A percentile compares a stretch with the other conserved stretches of the same genome.
phyloP scores from a whole-genome alignment of 2,797 vertebrate genomes.

The Falco rusticolus region DNA sequence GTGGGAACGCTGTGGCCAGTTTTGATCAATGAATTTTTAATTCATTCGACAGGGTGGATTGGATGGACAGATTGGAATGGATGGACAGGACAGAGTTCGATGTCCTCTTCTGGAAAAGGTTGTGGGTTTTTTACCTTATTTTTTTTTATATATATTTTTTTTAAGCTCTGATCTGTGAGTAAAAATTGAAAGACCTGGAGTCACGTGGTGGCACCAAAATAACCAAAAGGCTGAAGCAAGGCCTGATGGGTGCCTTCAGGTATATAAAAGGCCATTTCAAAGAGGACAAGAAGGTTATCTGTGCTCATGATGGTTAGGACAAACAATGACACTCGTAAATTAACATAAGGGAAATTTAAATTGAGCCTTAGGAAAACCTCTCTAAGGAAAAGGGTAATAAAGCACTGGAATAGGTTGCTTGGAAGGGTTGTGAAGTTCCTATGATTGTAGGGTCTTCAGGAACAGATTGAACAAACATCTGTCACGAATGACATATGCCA shows the following conservation, averaged over 20 bases:
- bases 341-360: neutral
- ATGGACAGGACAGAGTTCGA: neutral
- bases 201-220: neutral
- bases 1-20: neutral
- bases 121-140: neutral
- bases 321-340: neutral
- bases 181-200: neutral
- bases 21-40: neutral
- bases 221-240: neutral
- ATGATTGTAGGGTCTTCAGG: neutral
- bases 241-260: neutral
- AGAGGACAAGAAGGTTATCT: neutral
- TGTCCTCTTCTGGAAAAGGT: neutral
- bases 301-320: neutral
- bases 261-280: neutral
- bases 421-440: neutral
- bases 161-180: neutral
- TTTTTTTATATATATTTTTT: neutral
- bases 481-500: neutral
- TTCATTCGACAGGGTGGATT: too few species aligned
- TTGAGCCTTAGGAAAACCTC: neutral
- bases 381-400: neutral
- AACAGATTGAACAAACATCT: neutral
- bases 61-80: neutral
- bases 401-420: neutral